Evolutionary conservation across 2,113 vertebrate genomes (phyloP).

Genomic region (Trichomycterus rosablanca): DNA sequence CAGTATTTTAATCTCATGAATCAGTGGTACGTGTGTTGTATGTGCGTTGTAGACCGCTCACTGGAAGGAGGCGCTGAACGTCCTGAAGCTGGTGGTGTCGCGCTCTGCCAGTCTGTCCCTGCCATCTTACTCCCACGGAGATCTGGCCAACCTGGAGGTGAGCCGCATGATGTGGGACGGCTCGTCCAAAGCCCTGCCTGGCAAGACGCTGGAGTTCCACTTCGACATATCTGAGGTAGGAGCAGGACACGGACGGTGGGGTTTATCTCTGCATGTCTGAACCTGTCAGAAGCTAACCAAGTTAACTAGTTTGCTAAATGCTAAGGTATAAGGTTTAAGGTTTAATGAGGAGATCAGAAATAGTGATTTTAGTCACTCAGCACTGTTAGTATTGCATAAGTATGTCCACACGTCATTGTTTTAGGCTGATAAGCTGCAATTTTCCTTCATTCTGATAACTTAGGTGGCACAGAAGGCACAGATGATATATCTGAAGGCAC

Average conservation of each 20-base stretch:
- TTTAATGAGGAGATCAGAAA: no score
- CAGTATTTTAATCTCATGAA: no score
- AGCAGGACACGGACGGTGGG: background rate
- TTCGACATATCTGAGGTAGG: constrained; percentile 96
- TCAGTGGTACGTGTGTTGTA: background rate
- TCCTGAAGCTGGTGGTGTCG: constrained; percentile 93
- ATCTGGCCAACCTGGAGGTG: constrained; percentile 89
- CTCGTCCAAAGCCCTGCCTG: constrained; percentile 90
- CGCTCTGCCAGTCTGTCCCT: constrained; percentile 92
- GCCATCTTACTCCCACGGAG: constrained; percentile 82
- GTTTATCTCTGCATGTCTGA: background rate
- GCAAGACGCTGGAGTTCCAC: constrained; percentile 95
- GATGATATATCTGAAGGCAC: no score
- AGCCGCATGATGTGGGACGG: constrained; percentile 91
- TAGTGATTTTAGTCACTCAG: no score
- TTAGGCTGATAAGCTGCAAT: no score
- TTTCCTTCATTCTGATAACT: no score
- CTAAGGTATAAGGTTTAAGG: no score
- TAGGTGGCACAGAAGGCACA: no score
- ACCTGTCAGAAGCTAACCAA: no score
- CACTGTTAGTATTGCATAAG: no score
- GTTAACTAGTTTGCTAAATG: no score
- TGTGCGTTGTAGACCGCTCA: constrained; percentile 76
- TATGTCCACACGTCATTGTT: no score
- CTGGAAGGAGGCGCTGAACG: constrained; percentile 95